Base-by-base conservation (phyloP, 1,140 invertebrate genomes). In the Hylyphantes graminicola region DNA sequence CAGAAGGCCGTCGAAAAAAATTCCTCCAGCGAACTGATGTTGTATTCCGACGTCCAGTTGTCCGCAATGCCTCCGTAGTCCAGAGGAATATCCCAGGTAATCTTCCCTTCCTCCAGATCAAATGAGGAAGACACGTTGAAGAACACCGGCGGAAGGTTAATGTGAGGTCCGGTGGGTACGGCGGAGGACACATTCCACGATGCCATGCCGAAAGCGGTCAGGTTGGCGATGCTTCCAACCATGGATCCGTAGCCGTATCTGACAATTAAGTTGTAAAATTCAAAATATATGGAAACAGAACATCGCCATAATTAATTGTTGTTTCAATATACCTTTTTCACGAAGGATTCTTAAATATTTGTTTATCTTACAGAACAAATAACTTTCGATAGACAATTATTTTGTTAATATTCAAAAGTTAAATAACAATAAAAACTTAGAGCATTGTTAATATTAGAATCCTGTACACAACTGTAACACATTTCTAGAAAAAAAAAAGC, bases 51-150 rank as follows among this genome's bases (percentile, higher is more conserved):
- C 0, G 80, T 83, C 70, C 70, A 75, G 53, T 83, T 83, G 12
- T 83, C 70, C 8, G 70, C 19, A 2, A 35, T 17, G 12, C 67
- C 80, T 17, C 57, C 65, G 50, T 57, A 57, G 11, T 83, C 70
- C 8, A 75, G 15, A 5, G 80, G 80, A 35, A 74, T 74, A n/a
- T 74, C 80, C 80, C 70, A 67, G 7, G 51, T 65, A 51, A 83
- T 74, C 15, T 83, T 83, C 5, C 53, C 80, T 15, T 55, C 61
- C 7, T 81, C 78, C 19, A 72, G 13, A 17, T 72, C 65, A 2
- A 81, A 11, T 10, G 67, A 65, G 7, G 55, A 59, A 12, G 80
- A 74, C 17, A 51, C 51, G 10, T 83, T 74, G 61, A 70, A 54
- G 12, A 74, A 74, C 0, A 74, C 51, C 2, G 57, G 59, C 35